Percentiles rank a stretch among this genome's conserved stretches.
Conservation (phyloP, 2,797 vertebrate species). For the Notolabrus celidotus region DNA sequence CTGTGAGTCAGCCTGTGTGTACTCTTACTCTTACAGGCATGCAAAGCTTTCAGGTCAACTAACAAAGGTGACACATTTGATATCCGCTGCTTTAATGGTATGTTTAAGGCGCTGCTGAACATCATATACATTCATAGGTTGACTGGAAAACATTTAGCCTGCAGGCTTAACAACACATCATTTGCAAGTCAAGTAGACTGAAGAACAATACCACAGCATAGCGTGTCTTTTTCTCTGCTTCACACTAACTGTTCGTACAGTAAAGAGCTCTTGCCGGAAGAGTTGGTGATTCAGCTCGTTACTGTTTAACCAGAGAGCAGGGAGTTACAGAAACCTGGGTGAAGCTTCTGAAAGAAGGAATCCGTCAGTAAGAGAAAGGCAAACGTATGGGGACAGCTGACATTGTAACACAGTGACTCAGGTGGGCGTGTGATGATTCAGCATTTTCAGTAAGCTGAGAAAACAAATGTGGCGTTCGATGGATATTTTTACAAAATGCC, state of each 20-base stretch:
- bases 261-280: constrained; percentile 40
- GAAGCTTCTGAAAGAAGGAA: constrained; percentile 32
- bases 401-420: constrained; percentile 31
- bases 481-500: constrained; percentile 22
- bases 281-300: constrained; percentile 39
- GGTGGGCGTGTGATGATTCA: constrained; percentile 15
- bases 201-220: constrained; percentile 53
- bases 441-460: constrained; percentile 18
- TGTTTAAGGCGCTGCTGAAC: constrained; percentile 26
- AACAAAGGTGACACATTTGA: background rate
- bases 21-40: background rate
- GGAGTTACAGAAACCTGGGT: background rate
- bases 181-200: constrained; percentile 64
- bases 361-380: constrained; percentile 1
- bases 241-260: constrained; percentile 32
- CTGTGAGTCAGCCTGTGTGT: constrained; percentile 1
- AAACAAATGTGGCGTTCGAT: constrained; percentile 10
- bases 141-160: constrained; percentile 47
- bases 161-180: constrained; percentile 34
- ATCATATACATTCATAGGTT: constrained; percentile 10
- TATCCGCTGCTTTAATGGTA: background rate
- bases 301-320: constrained; percentile 22
- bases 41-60: background rate
- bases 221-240: constrained; percentile 29
- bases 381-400: constrained; percentile 18